Evolutionary conservation across 1,140 invertebrate species (phyloP), one percentile per base, ranked within the genome.

Genomic region (Pseudomyrmex flavicornis): DNA sequence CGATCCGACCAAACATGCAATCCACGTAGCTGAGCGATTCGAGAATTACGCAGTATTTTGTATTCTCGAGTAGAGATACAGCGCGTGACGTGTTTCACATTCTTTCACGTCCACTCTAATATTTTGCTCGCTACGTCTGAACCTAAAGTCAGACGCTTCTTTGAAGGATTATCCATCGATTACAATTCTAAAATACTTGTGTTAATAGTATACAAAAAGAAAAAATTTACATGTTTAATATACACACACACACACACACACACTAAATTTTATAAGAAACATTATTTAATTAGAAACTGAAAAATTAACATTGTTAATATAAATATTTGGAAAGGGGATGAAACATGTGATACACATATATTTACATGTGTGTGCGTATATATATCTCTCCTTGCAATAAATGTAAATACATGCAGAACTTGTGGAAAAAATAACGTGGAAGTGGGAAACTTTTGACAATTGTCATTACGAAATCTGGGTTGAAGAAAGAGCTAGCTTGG

Each of bases 391-490:
- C 2, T 8, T 8, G 7, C 35, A 2, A 46, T 69, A 79, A n/a
- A 58, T 7, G 52, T 35, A n/a, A n/a, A 5, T 26, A 15, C 35
- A 17, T 70, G 12, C 58, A 46, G n/a, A 72, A 80, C 50, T 80
- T 80, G 35, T 35, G 35, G 5, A 35, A 35, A 7, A 80, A 72
- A 70, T 80, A 80, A 80, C 76, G 72, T 80, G 26, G 54, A 59
- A 48, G 35, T 35, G 56, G 20, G 58, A n/a, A 5, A 70, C 15
- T 82, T 72, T 10, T 59, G 46, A 13, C 68, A 65, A 44, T 88
- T 20, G 76, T 68, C 69, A 74, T 72, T 59, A 15, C 58, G 58
- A 80, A 88, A 84, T 87, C 69, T 84, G 58, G 63, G 76, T 69
- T 74, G 52, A 2, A 12, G 50, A 20, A 69, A 35, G 66, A 12